Base-by-base conservation (phyloP, 1,140 invertebrate species). In the Acromyrmex charruanus region DNA sequence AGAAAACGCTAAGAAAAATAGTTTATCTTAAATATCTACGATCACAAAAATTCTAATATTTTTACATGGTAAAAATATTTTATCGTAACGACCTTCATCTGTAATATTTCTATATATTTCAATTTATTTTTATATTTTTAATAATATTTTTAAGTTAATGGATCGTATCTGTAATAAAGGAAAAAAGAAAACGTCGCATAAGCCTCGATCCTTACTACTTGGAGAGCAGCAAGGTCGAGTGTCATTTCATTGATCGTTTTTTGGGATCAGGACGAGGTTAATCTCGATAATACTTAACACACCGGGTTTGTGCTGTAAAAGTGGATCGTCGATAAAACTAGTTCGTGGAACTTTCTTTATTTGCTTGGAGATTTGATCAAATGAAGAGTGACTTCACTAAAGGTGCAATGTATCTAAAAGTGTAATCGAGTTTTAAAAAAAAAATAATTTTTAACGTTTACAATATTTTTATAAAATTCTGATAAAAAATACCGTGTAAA, bases 281-380 rank as follows among this genome's bases (percentile, higher is more conserved):
- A 84, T 84, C 80, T 84, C 55, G 80, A 84, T 74, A 61, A 75
- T 84, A 63, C 80, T 84, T 84, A 84, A 75, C 80, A 82, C 53
- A 55, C 69, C 14, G 69, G 55, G 39, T 84, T 84, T 75, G 55
- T 25, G 68, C 69, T 58, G n/a, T 84, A 84, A 84, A 84, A 84
- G 9, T 51, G 39, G 18, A 51, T 25, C 53, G 58, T 84, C 55
- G 80, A 84, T 84, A 84, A 75, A 75, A 84, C 28, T 18, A 12
- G 18, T 84, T 58, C 14, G n/a, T 39, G 25, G 14, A 63, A 44
- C 25, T 84, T 72, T 61, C 25, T 74, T 74, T 75, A 61, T 21
- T 84, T 75, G 68, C 18, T 61, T 44, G 21, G 16, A 71, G 69
- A 75, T 75, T 84, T 44, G 39, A 63, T 75, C 80, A 49, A 14